Percentiles rank a stretch among this genome's conserved stretches.
Evolutionary conservation across 2,888 invertebrate genomes (phyloP).

Genomic region (Meloe dianella): DNA sequence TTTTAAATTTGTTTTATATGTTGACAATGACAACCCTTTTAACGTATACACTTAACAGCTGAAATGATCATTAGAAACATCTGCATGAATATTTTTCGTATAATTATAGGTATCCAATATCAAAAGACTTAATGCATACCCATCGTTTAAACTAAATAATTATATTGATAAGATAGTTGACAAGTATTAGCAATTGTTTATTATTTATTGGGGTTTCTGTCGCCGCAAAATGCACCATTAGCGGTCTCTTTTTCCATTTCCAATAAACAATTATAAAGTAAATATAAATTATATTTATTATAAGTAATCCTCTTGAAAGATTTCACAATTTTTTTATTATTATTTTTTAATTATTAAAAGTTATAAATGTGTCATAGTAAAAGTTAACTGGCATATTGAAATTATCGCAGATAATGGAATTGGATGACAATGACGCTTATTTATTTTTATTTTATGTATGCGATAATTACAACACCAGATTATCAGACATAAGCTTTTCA

Average conservation of each 20-base stretch:
- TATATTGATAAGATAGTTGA: conserved; percentile 5
- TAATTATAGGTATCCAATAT: neutral
- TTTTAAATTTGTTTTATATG: neutral
- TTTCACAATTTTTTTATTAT: neutral
- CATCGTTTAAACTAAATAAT: conserved; percentile 2
- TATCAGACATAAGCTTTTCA: conserved; percentile 13
- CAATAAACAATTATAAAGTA: conserved; percentile 4
- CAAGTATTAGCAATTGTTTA: conserved; percentile 12
- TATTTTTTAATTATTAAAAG: neutral
- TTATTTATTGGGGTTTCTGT: conserved; percentile 9
- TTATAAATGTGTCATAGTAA: conserved; percentile 1
- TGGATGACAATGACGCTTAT: conserved; percentile 13
- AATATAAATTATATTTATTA: conserved; percentile 1
- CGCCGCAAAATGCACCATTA: conserved; percentile 25
- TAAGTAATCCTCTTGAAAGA: neutral
- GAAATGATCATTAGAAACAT: conserved; percentile 5
- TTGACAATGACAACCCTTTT: neutral
- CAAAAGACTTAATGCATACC: neutral
- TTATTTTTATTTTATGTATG: conserved; percentile 16
- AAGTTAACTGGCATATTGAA: conserved; percentile 17
- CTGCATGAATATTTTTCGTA: neutral
- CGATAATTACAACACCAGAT: conserved; percentile 13
- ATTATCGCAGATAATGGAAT: conserved; percentile 12
- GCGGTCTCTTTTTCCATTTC: conserved; percentile 13
- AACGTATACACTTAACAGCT: neutral